These are phyloP conservation scores for Numenius arquata DNA, from an alignment of 2,113 vertebrate species.

Conservation along the genomic window DNA sequence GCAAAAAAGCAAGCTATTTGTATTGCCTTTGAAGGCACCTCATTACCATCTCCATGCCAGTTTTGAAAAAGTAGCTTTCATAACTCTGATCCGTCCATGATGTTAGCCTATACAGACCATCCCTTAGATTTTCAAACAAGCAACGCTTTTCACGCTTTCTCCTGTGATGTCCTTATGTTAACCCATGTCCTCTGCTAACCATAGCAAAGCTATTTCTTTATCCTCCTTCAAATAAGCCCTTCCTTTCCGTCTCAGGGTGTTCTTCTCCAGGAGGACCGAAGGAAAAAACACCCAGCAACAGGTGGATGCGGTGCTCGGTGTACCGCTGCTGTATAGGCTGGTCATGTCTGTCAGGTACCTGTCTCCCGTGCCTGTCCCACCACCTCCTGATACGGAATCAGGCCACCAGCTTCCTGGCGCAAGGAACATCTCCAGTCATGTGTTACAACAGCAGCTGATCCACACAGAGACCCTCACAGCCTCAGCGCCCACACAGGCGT, in stretches of 20 bases:
- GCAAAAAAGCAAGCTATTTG: background rate
- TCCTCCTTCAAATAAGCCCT: background rate
- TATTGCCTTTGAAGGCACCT: background rate
- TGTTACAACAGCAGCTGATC: rapidly evolving
- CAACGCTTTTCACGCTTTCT: background rate
- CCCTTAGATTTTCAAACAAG: background rate
- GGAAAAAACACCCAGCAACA: background rate
- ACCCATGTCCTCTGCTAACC: background rate
- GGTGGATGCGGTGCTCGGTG: rapidly evolving
- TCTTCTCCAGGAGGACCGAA: background rate
- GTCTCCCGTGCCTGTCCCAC: background rate
- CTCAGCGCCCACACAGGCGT: rapidly evolving
- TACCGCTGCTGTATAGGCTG: rapidly evolving
- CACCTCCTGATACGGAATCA: rapidly evolving
- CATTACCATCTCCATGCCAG: background rate
- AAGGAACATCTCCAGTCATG: rapidly evolving
- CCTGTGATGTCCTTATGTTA: rapidly evolving
- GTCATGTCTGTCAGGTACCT: rapidly evolving
- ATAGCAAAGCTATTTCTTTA: background rate
- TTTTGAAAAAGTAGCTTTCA: background rate
- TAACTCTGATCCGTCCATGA: rapidly evolving
- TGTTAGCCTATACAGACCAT: background rate
- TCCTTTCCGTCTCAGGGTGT: background rate
- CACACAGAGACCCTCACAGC: rapidly evolving
- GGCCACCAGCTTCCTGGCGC: rapidly evolving